phyloP scores from a whole-genome alignment of 2,797 vertebrate genomes.

The Synaphobranchus kaupii region DNA sequence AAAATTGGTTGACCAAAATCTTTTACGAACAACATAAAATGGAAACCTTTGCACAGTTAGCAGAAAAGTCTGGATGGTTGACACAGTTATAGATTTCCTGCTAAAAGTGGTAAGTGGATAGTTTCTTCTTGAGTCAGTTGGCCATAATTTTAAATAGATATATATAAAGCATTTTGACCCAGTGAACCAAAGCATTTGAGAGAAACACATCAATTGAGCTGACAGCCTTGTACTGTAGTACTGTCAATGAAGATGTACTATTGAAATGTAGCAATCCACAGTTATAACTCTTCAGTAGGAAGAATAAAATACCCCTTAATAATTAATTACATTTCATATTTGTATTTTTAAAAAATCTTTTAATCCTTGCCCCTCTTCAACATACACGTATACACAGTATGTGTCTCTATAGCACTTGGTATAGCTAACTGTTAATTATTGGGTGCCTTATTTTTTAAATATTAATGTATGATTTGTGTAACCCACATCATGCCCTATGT shows the following conservation, averaged over 20 bases:
- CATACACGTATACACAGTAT: neutral
- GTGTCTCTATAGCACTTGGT: neutral
- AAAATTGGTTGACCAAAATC: neutral
- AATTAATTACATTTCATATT: neutral
- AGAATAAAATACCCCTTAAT: neutral
- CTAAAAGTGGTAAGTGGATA: neutral
- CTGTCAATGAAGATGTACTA: neutral
- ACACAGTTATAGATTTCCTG: neutral
- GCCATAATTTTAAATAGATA: neutral
- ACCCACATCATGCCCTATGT: neutral
- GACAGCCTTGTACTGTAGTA: neutral
- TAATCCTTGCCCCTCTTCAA: neutral
- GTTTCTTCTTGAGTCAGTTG: neutral
- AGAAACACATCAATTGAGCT: neutral
- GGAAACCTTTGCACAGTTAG: neutral
- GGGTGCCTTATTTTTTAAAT: neutral
- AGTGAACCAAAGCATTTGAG: conserved; percentile 5
- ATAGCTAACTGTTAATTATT: neutral
- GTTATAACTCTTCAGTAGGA: neutral
- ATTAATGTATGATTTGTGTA: neutral
- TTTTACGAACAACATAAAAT: neutral
- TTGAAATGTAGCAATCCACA: neutral
- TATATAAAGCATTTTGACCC: neutral
- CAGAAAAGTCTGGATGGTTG: neutral
- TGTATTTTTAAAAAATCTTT: neutral